Percentiles rank a stretch among this genome's conserved stretches.
phyloP scores from a whole-genome alignment of 2,797 vertebrate genomes.

The Podarcis siculus region DNA sequence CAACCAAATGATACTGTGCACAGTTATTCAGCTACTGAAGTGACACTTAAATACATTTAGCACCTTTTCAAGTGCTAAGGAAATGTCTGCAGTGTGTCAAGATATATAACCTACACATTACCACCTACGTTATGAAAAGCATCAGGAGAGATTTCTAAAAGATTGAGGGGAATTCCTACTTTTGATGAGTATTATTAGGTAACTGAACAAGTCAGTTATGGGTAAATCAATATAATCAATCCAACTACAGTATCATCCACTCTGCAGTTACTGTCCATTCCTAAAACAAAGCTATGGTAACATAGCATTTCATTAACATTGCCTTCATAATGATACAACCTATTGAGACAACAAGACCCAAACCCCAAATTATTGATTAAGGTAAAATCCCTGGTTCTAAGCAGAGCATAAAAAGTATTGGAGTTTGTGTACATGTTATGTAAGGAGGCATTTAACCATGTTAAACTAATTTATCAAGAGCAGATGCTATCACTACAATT shows the following conservation, averaged over 20 bases:
- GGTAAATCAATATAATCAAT: neutral
- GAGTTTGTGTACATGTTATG: neutral
- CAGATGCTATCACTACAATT: neutral
- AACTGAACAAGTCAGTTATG: neutral
- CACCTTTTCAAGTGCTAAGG: slow-evolving; percentile 13
- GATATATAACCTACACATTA: neutral
- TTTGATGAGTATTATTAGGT: neutral
- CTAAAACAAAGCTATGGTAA: neutral
- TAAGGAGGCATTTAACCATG: neutral
- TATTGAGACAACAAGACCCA: neutral
- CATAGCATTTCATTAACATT: neutral
- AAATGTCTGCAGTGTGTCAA: neutral
- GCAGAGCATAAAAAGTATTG: neutral
- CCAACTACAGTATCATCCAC: neutral
- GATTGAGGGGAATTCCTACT: neutral
- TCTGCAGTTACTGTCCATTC: neutral
- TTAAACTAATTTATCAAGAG: neutral
- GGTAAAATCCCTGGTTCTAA: neutral
- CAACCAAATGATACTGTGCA: neutral
- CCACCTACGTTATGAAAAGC: rapidly evolving
- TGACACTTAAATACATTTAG: neutral
- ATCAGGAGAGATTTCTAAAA: neutral
- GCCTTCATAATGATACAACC: neutral
- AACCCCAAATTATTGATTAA: neutral
- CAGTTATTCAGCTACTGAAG: neutral